phyloP scores from a whole-genome alignment of 2,888 invertebrate species.

The Alentia gelatinosa region DNA sequence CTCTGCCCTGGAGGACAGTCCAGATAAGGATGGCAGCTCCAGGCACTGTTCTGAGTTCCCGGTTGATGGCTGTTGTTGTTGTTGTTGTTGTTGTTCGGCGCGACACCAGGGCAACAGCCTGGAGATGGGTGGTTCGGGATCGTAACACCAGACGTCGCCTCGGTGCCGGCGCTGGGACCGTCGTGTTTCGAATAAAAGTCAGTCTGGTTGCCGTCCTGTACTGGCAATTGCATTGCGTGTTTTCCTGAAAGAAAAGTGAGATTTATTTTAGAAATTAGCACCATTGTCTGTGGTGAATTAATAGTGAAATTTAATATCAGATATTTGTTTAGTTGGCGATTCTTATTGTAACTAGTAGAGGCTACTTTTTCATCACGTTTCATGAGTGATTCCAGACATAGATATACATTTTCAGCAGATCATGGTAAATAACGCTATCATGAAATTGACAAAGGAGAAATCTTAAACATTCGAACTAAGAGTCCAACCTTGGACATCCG shows the following conservation, averaged over 20 bases:
- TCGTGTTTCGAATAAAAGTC: conserved; percentile 13
- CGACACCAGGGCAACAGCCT: conserved; percentile 5
- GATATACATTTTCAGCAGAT: too few relatives aligned
- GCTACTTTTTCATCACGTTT: too few relatives aligned
- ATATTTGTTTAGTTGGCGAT: too few relatives aligned
- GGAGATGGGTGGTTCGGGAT: neutral
- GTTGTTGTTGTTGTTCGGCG: neutral
- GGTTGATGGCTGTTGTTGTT: neutral
- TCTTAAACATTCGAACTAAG: too few relatives aligned
- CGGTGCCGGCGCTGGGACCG: conserved; percentile 8
- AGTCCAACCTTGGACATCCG: too few relatives aligned
- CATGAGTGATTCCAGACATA: too few relatives aligned
- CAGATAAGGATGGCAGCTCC: conserved; percentile 21
- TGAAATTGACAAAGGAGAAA: too few relatives aligned
- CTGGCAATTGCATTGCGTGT: neutral
- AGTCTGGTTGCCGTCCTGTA: neutral
- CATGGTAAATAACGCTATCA: too few relatives aligned
- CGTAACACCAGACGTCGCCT: neutral
- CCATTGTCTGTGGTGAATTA: neutral
- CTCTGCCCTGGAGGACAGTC: neutral
- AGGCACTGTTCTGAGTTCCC: neutral
- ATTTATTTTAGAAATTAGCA: neutral
- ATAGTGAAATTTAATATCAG: too few relatives aligned
- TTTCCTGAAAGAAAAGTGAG: neutral
- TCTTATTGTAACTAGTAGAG: too few relatives aligned